Evolutionary conservation across 2,113 vertebrate genomes (phyloP).

Genomic region (Etia nguti): DNA sequence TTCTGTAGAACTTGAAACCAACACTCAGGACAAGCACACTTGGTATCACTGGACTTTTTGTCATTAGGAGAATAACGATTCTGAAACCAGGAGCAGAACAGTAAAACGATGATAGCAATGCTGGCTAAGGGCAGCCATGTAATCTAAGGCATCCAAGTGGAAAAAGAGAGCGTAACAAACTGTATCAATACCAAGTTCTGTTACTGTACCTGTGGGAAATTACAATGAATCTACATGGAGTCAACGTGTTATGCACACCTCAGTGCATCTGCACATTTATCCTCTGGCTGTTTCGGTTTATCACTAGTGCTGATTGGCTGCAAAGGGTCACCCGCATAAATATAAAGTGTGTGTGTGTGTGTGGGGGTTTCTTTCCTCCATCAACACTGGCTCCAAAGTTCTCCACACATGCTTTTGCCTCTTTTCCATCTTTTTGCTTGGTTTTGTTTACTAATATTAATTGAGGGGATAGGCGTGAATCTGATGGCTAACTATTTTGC

Average conservation of each 20-base stretch:
- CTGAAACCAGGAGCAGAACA: background rate
- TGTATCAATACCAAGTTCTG: background rate
- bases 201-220: background rate
- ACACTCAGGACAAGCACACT: background rate
- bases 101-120: background rate
- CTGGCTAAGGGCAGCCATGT: background rate
- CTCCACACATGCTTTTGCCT: background rate
- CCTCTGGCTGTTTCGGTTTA: background rate
- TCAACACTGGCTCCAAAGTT: background rate
- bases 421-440: background rate
- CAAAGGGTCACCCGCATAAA: background rate
- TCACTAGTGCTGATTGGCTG: background rate
- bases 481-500: background rate
- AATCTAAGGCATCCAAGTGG: background rate
- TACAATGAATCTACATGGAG: background rate
- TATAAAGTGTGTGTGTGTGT: background rate
- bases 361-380: background rate
- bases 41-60: background rate
- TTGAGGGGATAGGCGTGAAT: background rate
- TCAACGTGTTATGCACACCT: background rate
- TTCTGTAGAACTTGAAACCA: background rate
- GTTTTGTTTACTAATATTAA: background rate
- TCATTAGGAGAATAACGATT: background rate
- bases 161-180: background rate
- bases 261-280: background rate